A percentile compares a stretch with the other conserved stretches of the same genome.
These are phyloP conservation scores for Zelleria hepariella DNA, from an alignment of 2,888 invertebrate species.

Conservation along the genomic window DNA sequence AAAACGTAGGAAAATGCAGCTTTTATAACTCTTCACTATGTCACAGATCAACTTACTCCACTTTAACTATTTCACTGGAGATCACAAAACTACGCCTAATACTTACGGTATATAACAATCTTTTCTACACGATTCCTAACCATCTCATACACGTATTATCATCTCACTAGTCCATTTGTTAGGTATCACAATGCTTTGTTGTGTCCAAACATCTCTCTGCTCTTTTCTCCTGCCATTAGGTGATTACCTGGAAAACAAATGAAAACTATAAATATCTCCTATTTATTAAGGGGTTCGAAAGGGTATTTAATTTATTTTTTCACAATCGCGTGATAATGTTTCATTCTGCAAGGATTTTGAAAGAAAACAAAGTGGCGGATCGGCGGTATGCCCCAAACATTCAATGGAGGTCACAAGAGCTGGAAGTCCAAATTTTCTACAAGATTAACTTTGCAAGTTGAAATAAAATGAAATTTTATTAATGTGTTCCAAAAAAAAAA, in stretches of 20 bases:
- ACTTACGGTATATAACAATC: constrained; percentile 26
- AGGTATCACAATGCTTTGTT: constrained; percentile 44
- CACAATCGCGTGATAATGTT: too few species aligned
- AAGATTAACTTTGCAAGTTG: too few species aligned
- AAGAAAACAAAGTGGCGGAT: too few species aligned
- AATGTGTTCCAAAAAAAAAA: too few species aligned
- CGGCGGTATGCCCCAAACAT: too few species aligned
- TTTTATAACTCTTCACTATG: constrained; percentile 8
- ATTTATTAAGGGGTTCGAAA: too few species aligned
- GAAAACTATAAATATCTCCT: too few species aligned
- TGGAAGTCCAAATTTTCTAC: too few species aligned
- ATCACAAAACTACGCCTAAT: constrained; percentile 61
- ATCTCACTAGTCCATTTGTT: constrained; percentile 43
- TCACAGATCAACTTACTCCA: constrained; percentile 48
- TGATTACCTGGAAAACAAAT: background rate
- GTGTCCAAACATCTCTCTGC: constrained; percentile 24
- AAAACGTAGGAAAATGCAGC: background rate
- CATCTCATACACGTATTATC: background rate
- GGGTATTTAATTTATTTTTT: too few species aligned
- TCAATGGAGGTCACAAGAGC: too few species aligned
- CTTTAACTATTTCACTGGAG: constrained; percentile 37
- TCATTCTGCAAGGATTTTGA: too few species aligned
- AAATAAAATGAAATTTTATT: too few species aligned
- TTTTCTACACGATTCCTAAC: background rate
- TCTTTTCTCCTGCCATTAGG: background rate